A percentile compares a stretch with the other conserved stretches of the same genome.
phyloP scores from a whole-genome alignment of 2,888 invertebrate species.

The Leptinotarsa peninsularis region DNA sequence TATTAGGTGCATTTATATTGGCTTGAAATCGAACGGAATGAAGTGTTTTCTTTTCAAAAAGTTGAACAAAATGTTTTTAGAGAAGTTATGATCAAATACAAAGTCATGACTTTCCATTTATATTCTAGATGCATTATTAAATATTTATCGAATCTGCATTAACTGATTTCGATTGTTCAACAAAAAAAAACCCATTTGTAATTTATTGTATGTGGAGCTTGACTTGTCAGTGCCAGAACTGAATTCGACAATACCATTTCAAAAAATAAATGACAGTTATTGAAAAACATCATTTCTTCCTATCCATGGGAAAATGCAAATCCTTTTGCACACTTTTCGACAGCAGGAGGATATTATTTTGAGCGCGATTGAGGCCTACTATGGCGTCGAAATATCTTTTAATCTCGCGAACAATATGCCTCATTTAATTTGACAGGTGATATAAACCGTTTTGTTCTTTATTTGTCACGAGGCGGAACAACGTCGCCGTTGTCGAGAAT shows the following conservation, averaged over 20 bases:
- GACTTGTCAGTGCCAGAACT: background rate
- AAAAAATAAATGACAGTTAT: background rate
- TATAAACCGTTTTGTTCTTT: constrained; percentile 42
- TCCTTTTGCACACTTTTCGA: background rate
- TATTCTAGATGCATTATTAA: too few relatives aligned
- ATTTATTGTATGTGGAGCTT: background rate
- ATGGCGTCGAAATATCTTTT: constrained; percentile 34
- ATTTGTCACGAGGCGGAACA: constrained; percentile 35
- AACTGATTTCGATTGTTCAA: too few relatives aligned
- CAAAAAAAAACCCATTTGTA: too few relatives aligned
- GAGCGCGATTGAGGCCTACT: constrained; percentile 13
- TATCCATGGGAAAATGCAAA: background rate
- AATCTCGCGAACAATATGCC: constrained; percentile 37
- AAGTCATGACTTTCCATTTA: too few relatives aligned
- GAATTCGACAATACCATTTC: background rate
- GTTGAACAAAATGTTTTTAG: too few relatives aligned
- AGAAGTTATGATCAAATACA: too few relatives aligned
- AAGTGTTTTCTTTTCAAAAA: too few relatives aligned
- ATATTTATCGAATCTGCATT: too few relatives aligned
- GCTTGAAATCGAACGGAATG: too few relatives aligned
- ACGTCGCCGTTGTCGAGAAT: constrained; percentile 23
- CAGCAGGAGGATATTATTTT: constrained; percentile 4
- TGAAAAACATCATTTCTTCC: background rate
- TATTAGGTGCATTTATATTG: too few relatives aligned
- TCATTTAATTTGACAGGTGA: constrained; percentile 44